These are phyloP conservation scores for Laspeyria flexula DNA, from an alignment of 2,888 invertebrate genomes.

Conservation along the genomic window DNA sequence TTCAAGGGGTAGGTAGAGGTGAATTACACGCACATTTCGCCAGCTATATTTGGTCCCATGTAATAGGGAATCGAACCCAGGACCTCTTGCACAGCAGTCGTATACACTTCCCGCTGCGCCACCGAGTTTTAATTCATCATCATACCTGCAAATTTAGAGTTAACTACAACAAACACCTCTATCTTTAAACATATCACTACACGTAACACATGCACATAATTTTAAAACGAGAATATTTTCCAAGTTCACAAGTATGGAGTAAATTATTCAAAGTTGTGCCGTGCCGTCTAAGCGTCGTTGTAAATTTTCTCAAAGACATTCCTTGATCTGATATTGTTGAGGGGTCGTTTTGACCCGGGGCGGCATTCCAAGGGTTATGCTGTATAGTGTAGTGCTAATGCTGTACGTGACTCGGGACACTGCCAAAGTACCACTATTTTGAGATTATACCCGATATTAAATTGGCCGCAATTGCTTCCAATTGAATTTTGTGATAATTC, in stretches of 20 bases:
- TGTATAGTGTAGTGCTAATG: constrained; percentile 70
- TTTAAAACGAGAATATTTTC: constrained; percentile 15
- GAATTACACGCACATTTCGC: too few relatives aligned
- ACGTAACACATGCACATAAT: constrained; percentile 10
- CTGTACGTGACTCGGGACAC: constrained; percentile 57
- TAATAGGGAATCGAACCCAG: too few relatives aligned
- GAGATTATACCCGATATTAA: constrained; percentile 49
- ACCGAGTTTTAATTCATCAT: not conserved
- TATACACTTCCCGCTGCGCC: too few relatives aligned
- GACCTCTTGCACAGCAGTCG: too few relatives aligned
- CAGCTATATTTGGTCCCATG: too few relatives aligned
- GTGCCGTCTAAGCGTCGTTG: constrained; percentile 49
- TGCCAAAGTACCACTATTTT: constrained; percentile 44
- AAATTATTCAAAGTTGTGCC: constrained; percentile 43
- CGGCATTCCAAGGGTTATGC: constrained; percentile 54
- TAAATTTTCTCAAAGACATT: constrained; percentile 57
- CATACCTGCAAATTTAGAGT: not conserved
- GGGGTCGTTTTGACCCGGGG: constrained; percentile 62
- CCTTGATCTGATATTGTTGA: constrained; percentile 62
- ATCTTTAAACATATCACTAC: not conserved
- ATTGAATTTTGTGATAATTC: constrained; percentile 44
- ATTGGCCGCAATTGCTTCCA: constrained; percentile 43
- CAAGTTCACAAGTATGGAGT: constrained; percentile 22
- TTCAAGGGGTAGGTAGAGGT: too few relatives aligned
- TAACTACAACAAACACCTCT: not conserved